These are phyloP conservation scores for Solenopsis invicta DNA, from an alignment of 1,140 invertebrate genomes.

Conservation along the genomic window DNA sequence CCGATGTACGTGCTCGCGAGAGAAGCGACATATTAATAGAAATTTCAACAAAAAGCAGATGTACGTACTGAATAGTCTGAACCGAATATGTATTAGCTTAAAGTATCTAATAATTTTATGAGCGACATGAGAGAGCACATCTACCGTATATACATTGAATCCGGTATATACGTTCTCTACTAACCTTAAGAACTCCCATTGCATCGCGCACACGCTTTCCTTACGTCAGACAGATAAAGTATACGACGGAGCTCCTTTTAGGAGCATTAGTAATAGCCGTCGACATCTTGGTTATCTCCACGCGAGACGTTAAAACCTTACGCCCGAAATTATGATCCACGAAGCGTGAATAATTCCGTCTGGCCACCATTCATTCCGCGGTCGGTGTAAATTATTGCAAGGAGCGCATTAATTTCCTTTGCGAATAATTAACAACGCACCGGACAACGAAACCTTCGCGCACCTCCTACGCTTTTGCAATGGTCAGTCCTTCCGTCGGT, in stretches of 20 bases:
- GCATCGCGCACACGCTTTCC: background rate
- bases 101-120: conserved; percentile 33
- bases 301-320: conserved; percentile 56
- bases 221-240: background rate
- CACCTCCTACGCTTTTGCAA: conserved; percentile 71
- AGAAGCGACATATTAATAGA: conserved; percentile 1
- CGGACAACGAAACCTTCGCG: conserved; percentile 79
- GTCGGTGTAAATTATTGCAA: conserved; percentile 81
- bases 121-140: background rate
- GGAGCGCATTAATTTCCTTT: conserved; percentile 83
- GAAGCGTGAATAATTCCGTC: conserved; percentile 81
- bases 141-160: background rate
- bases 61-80: background rate
- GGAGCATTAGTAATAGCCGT: conserved; percentile 34
- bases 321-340: conserved; percentile 66
- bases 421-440: conserved; percentile 83
- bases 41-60: background rate
- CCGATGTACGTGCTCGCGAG: background rate
- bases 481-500: conserved; percentile 76
- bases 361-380: conserved; percentile 78
- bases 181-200: background rate
- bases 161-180: background rate
- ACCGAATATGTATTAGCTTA: background rate
- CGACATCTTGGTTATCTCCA: conserved; percentile 39
- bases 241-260: background rate